These are phyloP conservation scores for Channa maculata DNA, from an alignment of 2,113 vertebrate genomes.

Conservation along the genomic window DNA sequence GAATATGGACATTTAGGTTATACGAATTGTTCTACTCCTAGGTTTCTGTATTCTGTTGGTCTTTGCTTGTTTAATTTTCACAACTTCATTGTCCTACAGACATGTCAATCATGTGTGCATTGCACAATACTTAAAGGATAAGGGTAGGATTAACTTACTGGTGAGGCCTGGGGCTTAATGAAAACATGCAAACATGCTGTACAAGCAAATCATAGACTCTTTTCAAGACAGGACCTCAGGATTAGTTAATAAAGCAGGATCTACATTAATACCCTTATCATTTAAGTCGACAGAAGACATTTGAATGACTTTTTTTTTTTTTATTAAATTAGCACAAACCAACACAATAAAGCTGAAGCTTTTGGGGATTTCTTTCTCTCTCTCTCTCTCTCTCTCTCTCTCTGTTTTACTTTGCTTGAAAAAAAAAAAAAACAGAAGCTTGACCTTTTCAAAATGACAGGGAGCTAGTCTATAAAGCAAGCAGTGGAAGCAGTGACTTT, in stretches of 20 bases:
- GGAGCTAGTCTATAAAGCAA: conserved; percentile 62
- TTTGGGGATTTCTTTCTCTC: not conserved
- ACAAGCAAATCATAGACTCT: not conserved
- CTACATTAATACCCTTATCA: not conserved
- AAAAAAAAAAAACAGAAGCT: conserved; percentile 16
- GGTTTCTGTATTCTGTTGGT: too few relatives aligned
- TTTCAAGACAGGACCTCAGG: not conserved
- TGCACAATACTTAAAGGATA: not conserved
- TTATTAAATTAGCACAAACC: not conserved
- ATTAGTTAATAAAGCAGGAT: not conserved
- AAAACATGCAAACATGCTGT: too few relatives aligned
- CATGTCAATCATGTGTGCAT: not conserved
- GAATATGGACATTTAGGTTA: too few relatives aligned
- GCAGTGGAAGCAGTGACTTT: conserved; percentile 57
- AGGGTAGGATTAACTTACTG: not conserved
- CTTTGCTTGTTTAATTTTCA: too few relatives aligned
- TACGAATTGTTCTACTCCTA: too few relatives aligned
- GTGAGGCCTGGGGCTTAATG: not conserved
- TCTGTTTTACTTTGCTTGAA: conserved; percentile 37
- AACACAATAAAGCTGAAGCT: not conserved
- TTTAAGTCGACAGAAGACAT: not conserved
- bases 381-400: not conserved
- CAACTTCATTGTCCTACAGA: not conserved
- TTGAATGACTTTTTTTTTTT: not conserved
- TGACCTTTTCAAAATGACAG: conserved; percentile 73